Conservation (phyloP, 1,140 invertebrate genomes). For the Asbolus verrucosus region DNA sequence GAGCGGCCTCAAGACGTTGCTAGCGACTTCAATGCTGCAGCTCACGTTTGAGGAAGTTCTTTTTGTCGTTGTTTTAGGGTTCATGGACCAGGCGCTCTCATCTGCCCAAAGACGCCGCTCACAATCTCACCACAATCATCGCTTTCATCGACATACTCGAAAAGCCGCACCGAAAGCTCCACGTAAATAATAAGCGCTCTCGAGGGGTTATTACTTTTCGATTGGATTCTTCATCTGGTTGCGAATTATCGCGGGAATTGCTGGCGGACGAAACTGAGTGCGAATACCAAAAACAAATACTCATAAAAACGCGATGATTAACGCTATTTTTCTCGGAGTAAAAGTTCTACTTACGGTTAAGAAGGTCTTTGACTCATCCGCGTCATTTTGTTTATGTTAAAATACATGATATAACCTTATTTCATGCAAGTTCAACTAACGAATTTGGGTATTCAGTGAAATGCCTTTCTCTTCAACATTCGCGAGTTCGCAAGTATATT, state of each 20-base stretch:
- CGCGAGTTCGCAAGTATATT: not conserved
- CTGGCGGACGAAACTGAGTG: no score
- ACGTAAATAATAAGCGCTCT: no score
- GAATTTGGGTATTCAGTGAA: constrained; percentile 48
- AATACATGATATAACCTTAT: constrained; percentile 52
- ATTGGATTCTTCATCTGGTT: not conserved
- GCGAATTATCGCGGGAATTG: no score
- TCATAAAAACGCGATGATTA: constrained; percentile 8
- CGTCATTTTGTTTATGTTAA: constrained; percentile 49
- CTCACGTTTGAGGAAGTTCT: constrained; percentile 49
- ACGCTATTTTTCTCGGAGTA: constrained; percentile 30
- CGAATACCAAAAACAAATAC: no score
- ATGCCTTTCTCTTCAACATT: constrained; percentile 48
- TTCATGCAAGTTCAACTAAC: constrained; percentile 46
- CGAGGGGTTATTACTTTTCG: not conserved
- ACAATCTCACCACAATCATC: no score
- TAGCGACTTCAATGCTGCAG: constrained; percentile 17
- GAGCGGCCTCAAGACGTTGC: constrained; percentile 43
- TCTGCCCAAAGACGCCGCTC: constrained; percentile 5
- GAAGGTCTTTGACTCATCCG: constrained; percentile 46
- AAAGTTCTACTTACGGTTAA: constrained; percentile 33
- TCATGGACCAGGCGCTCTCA: constrained; percentile 26
- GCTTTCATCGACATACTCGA: not conserved
- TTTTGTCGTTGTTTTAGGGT: constrained; percentile 39
- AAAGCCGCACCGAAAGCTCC: no score